These are phyloP conservation scores for Steatornis caripensis DNA, from an alignment of 2,113 vertebrate species.

Conservation along the genomic window DNA sequence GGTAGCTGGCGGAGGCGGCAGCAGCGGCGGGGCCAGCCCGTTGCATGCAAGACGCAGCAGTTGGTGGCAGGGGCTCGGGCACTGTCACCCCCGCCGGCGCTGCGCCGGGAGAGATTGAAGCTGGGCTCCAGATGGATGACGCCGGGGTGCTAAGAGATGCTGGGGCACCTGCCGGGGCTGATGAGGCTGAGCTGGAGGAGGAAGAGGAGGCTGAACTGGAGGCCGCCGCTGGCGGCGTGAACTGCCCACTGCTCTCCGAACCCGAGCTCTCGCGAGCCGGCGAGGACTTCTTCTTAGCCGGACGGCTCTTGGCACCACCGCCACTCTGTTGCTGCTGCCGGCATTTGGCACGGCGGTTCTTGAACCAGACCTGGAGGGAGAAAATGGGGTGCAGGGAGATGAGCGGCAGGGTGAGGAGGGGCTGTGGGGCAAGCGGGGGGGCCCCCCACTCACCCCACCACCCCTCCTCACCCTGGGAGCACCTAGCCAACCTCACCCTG, in stretches of 20 bases:
- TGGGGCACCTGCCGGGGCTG: slow-evolving; percentile 72
- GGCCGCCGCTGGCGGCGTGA: slow-evolving; percentile 90
- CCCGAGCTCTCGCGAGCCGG: slow-evolving; percentile 95
- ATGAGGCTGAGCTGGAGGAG: slow-evolving; percentile 86
- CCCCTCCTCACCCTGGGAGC: not conserved
- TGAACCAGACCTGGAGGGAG: slow-evolving; percentile 91
- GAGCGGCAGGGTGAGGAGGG: not conserved
- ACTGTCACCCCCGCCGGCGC: slow-evolving; percentile 80
- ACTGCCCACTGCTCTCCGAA: slow-evolving; percentile 95
- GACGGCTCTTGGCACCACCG: slow-evolving; percentile 85
- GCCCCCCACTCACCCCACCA: not conserved
- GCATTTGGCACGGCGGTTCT: slow-evolving; percentile 96
- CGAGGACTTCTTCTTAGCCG: slow-evolving; percentile 93
- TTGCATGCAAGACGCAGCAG: slow-evolving; percentile 94
- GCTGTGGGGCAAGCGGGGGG: too few relatives aligned
- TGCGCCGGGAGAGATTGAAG: slow-evolving; percentile 90
- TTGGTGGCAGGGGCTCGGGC: slow-evolving; percentile 80
- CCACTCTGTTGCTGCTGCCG: slow-evolving; percentile 93
- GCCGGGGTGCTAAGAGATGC: slow-evolving; percentile 86
- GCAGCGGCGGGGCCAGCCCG: slow-evolving; percentile 72
- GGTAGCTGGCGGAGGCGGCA: slow-evolving; percentile 82
- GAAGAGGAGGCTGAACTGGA: slow-evolving; percentile 91
- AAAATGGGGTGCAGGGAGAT: not conserved
- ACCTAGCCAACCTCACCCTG: not conserved
- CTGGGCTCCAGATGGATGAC: slow-evolving; percentile 96